Evolutionary conservation across 1,140 invertebrate species (phyloP), one percentile per base, ranked within the genome.

Genomic region (Lysiphlebus fabarum): DNA sequence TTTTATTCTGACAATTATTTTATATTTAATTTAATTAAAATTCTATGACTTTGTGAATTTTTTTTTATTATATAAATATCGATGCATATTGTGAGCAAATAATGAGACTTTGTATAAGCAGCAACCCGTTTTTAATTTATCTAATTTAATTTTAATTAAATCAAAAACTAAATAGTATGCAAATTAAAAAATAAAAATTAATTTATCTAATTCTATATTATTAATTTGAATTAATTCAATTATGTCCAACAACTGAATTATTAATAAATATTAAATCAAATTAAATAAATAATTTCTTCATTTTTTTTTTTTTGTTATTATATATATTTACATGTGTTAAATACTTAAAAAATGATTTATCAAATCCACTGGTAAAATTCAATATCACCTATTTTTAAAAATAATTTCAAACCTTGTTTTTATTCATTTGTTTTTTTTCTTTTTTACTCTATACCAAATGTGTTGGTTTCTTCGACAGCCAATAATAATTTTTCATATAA

Each of bases 391-490:
- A 12, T 14, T 14, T 14, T 14, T 14, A 47, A 47, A 47, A 47
- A 47, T 47, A 9, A 44, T 49, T 26, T 33, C 45, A 36, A 10
- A 26, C 17, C 17, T 26, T 26, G 4, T 2, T 26, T 26, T 26
- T n/a, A n/a, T n/a, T n/a, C n/a, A n/a, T n/a, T n/a, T n/a, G n/a
- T n/a, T 26, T 26, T 41, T 62, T 26, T 17, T 26, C 4, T 26
- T 1, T 26, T 26, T 80, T 85, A 98, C 81, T 99, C 96, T 71
- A 99, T 98, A 62, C 95, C 94, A 82, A 98, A 98, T 9, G 93
- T 96, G 75, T 94, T 96, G 11, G 95, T 97, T 81, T 98, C 96
- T 79, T 98, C 94, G 34, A 98, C 94, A 48, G 96, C 96, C 63
- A 96, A 82, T 43, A 96, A 83, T 9, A 98, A 81, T 78, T 99